Conservation (phyloP, 1,140 invertebrate species). For the Drosophila triauraria region DNA sequence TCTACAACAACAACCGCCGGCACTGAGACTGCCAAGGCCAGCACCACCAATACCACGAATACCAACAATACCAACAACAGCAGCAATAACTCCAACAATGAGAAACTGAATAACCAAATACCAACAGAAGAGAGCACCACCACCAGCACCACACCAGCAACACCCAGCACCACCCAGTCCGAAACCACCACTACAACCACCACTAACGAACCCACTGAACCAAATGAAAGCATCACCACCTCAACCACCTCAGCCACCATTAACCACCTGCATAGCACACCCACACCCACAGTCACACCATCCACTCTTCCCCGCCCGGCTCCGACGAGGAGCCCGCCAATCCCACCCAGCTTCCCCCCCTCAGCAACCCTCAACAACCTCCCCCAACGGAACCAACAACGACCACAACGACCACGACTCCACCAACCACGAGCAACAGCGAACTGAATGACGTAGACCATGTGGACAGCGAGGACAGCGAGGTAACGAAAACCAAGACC, state of each 20-base stretch:
- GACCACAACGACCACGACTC: slow-evolving; percentile 67
- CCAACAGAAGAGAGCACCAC: slow-evolving; percentile 46
- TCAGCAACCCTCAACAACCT: slow-evolving; percentile 1
- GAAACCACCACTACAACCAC: slow-evolving; percentile 47
- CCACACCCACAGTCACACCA: slow-evolving; percentile 78
- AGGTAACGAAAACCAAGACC: slow-evolving; percentile 70
- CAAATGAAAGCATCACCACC: slow-evolving; percentile 81
- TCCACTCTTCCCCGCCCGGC: slow-evolving; percentile 45
- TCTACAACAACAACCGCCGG: slow-evolving; percentile 83
- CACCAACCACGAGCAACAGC: slow-evolving; percentile 27
- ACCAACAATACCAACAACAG: slow-evolving; percentile 50
- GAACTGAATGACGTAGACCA: slow-evolving; percentile 49
- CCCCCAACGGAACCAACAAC: slow-evolving; percentile 25
- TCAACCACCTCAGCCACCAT: slow-evolving; percentile 70
- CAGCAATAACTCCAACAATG: slow-evolving; percentile 58
- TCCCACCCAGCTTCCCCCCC: slow-evolving; percentile 36
- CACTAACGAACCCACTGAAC: slow-evolving; percentile 79
- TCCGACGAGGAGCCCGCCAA: slow-evolving; percentile 38
- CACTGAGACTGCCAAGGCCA: slow-evolving; percentile 71
- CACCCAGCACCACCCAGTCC: slow-evolving; percentile 51
- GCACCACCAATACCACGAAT: slow-evolving; percentile 37
- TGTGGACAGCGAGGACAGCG: slow-evolving; percentile 55
- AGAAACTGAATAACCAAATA: slow-evolving; percentile 62
- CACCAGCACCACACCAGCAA: slow-evolving; percentile 38
- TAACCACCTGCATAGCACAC: slow-evolving; percentile 70